Conservation (phyloP, 2,888 invertebrate species). For the Lysandra coridon region DNA sequence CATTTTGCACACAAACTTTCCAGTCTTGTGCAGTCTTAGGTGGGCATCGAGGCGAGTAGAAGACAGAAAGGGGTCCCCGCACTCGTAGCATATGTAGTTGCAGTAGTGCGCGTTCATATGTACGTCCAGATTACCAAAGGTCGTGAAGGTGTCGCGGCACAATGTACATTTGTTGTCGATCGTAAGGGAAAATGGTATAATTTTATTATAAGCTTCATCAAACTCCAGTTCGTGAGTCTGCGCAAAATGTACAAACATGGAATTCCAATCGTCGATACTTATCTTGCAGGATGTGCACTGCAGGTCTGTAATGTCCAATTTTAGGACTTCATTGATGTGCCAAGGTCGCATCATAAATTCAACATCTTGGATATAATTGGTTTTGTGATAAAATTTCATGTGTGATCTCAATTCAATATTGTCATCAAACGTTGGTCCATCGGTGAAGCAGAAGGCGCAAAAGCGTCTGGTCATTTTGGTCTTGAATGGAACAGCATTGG, state of each 20-base stretch:
- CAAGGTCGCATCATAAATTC: constrained; percentile 24
- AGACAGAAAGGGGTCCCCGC: constrained; percentile 57
- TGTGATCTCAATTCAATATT: constrained; percentile 44
- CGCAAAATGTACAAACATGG: constrained; percentile 29
- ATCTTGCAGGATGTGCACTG: constrained; percentile 14
- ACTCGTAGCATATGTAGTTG: constrained; percentile 60
- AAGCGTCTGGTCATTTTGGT: constrained; percentile 46
- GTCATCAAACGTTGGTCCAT: constrained; percentile 61
- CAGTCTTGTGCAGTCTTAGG: constrained; percentile 7
- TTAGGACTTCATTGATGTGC: constrained; percentile 3
- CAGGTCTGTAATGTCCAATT: constrained; percentile 24
- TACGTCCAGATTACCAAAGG: constrained; percentile 51
- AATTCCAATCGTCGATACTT: constrained; percentile 20
- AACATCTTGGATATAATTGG: neutral
- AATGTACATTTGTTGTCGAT: neutral
- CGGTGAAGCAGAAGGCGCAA: constrained; percentile 37
- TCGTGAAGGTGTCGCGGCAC: neutral
- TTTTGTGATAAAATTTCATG: neutral
- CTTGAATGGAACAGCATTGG: constrained; percentile 57
- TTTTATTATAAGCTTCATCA: constrained; percentile 20
- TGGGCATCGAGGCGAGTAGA: neutral
- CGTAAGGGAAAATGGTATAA: constrained; percentile 29
- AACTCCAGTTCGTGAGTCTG: constrained; percentile 8
- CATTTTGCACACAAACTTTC: constrained; percentile 3
- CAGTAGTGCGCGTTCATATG: constrained; percentile 67